These are phyloP conservation scores for Panzeria rudis DNA, from an alignment of 2,888 invertebrate species.

Conservation along the genomic window DNA sequence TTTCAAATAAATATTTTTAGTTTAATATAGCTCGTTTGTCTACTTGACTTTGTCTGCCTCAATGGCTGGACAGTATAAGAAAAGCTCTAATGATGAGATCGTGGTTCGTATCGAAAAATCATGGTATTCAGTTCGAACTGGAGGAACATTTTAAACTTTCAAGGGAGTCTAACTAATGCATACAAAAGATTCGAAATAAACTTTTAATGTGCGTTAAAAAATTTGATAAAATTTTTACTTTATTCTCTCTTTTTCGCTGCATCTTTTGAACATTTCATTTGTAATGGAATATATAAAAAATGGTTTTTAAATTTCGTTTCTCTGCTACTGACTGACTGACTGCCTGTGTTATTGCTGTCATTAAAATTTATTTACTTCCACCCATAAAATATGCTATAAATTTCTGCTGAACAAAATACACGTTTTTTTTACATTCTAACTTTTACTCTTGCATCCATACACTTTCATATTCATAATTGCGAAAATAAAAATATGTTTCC, in stretches of 20 bases:
- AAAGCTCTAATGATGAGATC: too few relatives aligned
- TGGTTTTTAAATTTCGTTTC: background rate
- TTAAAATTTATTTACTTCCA: constrained; percentile 53
- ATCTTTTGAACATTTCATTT: background rate
- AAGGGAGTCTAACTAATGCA: too few relatives aligned
- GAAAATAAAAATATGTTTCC: constrained; percentile 35
- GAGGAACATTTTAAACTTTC: too few relatives aligned
- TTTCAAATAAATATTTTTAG: too few relatives aligned
- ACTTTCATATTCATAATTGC: background rate
- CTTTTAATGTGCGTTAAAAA: too few relatives aligned
- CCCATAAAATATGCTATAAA: constrained; percentile 53
- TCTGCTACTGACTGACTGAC: background rate
- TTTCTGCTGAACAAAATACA: constrained; percentile 2
- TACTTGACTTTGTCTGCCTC: too few relatives aligned
- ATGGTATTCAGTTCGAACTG: too few relatives aligned
- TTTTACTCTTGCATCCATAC: background rate
- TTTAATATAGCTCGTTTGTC: too few relatives aligned
- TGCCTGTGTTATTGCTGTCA: constrained; percentile 29
- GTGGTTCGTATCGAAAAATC: too few relatives aligned
- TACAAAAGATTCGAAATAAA: too few relatives aligned
- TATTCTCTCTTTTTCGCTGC: background rate
- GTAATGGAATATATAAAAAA: background rate
- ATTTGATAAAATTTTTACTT: too few relatives aligned
- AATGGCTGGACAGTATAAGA: too few relatives aligned
- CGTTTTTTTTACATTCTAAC: constrained; percentile 19